Conservation (phyloP, 2,113 vertebrate genomes). For the Lynx canadensis region DNA sequence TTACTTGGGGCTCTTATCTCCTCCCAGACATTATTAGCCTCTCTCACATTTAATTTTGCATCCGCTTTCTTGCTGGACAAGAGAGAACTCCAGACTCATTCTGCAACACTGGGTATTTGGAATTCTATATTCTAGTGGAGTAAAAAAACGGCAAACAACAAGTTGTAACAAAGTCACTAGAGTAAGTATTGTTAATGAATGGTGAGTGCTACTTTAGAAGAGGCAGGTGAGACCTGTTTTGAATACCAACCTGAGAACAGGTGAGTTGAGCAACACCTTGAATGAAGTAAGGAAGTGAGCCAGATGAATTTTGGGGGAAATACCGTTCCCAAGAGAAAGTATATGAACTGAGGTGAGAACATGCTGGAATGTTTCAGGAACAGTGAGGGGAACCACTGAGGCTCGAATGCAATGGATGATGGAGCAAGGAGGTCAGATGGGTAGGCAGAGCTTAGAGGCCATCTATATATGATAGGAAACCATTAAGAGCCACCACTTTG, state of each 20-base stretch:
- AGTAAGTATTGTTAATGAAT: neutral
- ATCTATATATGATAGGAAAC: neutral
- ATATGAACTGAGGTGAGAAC: neutral
- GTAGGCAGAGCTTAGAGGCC: neutral
- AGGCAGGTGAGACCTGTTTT: neutral
- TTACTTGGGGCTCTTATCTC: too few relatives aligned
- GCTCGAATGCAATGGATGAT: neutral
- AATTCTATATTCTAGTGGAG: neutral
- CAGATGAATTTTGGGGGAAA: neutral
- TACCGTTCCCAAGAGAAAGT: neutral
- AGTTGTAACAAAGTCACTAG: neutral
- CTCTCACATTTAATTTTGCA: too few relatives aligned
- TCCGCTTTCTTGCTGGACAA: too few relatives aligned
- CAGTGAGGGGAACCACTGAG: neutral
- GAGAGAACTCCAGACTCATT: too few relatives aligned
- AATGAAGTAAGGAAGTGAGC: neutral
- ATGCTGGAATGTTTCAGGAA: neutral
- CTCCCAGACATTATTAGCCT: too few relatives aligned
- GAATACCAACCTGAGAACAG: neutral
- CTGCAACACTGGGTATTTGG: neutral
- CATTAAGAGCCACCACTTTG: neutral
- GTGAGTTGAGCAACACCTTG: neutral
- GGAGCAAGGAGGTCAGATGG: neutral
- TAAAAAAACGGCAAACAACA: neutral
- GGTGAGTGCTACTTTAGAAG: neutral